Conservation (phyloP, 2,888 invertebrate species). For the Chelonus formosanus region DNA sequence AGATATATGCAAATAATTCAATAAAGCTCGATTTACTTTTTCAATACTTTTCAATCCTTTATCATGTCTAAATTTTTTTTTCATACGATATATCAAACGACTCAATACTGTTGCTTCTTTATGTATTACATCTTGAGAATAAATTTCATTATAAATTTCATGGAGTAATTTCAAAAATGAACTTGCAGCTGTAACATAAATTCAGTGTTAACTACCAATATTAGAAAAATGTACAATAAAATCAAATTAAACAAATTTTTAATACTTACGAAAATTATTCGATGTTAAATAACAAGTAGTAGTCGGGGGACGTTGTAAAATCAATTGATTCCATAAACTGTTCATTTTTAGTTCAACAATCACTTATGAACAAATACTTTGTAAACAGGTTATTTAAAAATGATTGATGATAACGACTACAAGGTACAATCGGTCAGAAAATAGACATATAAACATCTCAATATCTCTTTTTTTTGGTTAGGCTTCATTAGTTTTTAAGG, state of each 20-base stretch:
- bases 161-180: conserved; percentile 43
- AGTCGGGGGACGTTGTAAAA: conserved; percentile 53
- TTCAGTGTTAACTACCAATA: background rate
- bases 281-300: conserved; percentile 45
- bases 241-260: conserved; percentile 10
- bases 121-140: conserved; percentile 66
- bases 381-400: too few species aligned
- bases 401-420: too few species aligned
- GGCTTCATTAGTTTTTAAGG: too few species aligned
- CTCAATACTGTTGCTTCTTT: conserved; percentile 69
- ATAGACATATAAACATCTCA: too few species aligned
- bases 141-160: conserved; percentile 46
- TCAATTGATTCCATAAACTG: conserved; percentile 52
- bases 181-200: conserved; percentile 44
- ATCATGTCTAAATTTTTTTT: conserved; percentile 70
- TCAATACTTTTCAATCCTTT: conserved; percentile 69
- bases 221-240: conserved; percentile 2
- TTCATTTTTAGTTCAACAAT: conserved; percentile 45
- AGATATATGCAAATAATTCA: conserved; percentile 67
- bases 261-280: conserved; percentile 48
- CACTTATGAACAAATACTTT: background rate
- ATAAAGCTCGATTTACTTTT: conserved; percentile 68
- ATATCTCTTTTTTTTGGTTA: too few species aligned
- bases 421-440: too few species aligned
- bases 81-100: conserved; percentile 70